Evolutionary conservation across 1,140 invertebrate species (phyloP).

Genomic region (Drosophila kohkoa): DNA sequence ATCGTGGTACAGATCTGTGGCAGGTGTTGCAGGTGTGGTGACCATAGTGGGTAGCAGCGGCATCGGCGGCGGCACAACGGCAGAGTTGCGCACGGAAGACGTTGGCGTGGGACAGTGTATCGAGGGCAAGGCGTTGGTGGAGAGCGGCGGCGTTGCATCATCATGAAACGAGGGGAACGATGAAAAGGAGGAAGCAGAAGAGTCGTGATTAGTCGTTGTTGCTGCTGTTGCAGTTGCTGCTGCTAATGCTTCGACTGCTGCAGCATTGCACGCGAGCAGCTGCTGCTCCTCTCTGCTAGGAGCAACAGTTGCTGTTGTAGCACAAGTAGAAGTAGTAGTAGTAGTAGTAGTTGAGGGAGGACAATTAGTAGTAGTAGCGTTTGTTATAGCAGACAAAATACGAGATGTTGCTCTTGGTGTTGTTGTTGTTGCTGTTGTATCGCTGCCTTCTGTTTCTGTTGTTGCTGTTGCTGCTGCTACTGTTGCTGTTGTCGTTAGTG

Average conservation of each 20-base stretch:
- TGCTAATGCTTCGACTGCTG: background rate
- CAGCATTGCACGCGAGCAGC: slow-evolving; percentile 57
- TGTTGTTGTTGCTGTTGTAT: slow-evolving; percentile 46
- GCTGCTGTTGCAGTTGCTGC: slow-evolving; percentile 47
- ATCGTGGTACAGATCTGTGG: slow-evolving; percentile 84
- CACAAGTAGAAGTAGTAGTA: slow-evolving; percentile 30
- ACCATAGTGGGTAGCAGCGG: slow-evolving; percentile 61
- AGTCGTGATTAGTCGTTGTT: slow-evolving; percentile 84
- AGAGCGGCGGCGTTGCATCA: slow-evolving; percentile 60
- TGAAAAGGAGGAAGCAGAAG: slow-evolving; percentile 85
- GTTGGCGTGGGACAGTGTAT: slow-evolving; percentile 80
- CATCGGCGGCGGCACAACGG: background rate
- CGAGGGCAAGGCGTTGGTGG: slow-evolving; percentile 60
- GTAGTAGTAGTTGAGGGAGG: slow-evolving; percentile 56
- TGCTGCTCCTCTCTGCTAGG: slow-evolving; percentile 63
- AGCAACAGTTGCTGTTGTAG: slow-evolving; percentile 63
- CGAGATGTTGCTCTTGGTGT: slow-evolving; percentile 35
- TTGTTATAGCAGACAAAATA: slow-evolving; percentile 38
- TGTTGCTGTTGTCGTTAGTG: slow-evolving; percentile 40
- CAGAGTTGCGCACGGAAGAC: slow-evolving; percentile 68
- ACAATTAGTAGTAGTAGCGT: slow-evolving; percentile 43
- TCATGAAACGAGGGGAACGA: slow-evolving; percentile 83
- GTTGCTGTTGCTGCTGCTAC: slow-evolving; percentile 53
- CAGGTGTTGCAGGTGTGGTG: slow-evolving; percentile 62
- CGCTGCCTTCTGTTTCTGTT: slow-evolving; percentile 45